Base-by-base conservation (phyloP, 53 echinoderm and acorn worm genomes). In the Henricia sp. region DNA sequence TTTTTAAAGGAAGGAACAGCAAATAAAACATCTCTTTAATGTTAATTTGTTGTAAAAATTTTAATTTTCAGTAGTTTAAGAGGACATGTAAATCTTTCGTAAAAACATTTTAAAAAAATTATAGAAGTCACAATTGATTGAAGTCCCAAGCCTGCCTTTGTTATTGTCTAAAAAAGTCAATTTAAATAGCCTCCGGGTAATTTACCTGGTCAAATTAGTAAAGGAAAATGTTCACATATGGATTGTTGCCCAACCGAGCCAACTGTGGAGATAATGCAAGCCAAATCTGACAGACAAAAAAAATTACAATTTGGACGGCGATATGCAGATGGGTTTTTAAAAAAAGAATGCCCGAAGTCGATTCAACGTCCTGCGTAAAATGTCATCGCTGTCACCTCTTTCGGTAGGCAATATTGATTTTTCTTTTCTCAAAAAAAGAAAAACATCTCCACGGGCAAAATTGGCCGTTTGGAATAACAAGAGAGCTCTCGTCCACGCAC, bases 391-490 rank as follows among this genome's bases (percentile, higher is more conserved):
- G 77, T 77, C 77, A 77, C 58, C 60, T 77, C 77, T 59, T 42
- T 32, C 60, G 43, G 43, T 6, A 77, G 77, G 77, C 77, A 41
- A 60, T 77, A 77, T 77, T 77, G 77, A 77, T 77, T 77, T 77
- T 77, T 56, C 74, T 67, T 74, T 74, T 74, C 74, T 54, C 36
- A 77, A 77, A 77, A 40, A 58, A 77, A 60, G 77, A 74, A 53
- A 74, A 74, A 74, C 74, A 74, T 74, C 74, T 55, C 74, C 55
- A 55, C 24, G 41, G 77, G 60, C 55, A 56, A 74, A 74, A 74
- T 37, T 74, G 74, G 74, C 74, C 38, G 74, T 74, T 74, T 74
- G 74, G 74, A 74, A 74, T 74, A 74, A 74, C 74, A 74, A 56
- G 38, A 42, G 38, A 48, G 38, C 67, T 67, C n/a, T 56, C 20